A percentile compares a stretch with the other conserved stretches of the same genome.
phyloP scores from a whole-genome alignment of 2,888 invertebrate genomes.

The Scaptomyza tumidula region DNA sequence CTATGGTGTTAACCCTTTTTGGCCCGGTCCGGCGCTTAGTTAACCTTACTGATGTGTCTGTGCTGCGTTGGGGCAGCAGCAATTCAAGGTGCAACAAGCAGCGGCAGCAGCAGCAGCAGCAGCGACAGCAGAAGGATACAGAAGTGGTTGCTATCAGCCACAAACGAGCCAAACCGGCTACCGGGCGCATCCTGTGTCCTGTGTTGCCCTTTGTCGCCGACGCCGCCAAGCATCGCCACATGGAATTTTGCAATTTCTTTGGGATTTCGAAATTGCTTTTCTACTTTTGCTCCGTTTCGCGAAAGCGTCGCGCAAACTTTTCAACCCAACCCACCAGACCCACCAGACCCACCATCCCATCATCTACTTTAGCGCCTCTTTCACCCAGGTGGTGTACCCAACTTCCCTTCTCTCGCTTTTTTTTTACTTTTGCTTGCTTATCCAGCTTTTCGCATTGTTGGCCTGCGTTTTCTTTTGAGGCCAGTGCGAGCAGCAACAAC shows the following conservation, averaged over 20 bases:
- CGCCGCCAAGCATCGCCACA: slow-evolving; percentile 53
- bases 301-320: slow-evolving; percentile 55
- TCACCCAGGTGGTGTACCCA: slow-evolving; percentile 45
- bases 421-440: neutral
- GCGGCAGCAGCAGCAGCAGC: neutral
- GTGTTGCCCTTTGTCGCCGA: slow-evolving; percentile 35
- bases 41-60: slow-evolving; percentile 64
- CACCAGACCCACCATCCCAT: slow-evolving; percentile 16
- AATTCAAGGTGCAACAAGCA: slow-evolving; percentile 55
- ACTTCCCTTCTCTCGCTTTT: slow-evolving; percentile 2
- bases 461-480: slow-evolving; percentile 70
- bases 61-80: slow-evolving; percentile 21
- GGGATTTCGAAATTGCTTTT: slow-evolving; percentile 81
- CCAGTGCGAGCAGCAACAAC: slow-evolving; percentile 14
- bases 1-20: slow-evolving; percentile 61
- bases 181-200: slow-evolving; percentile 34
- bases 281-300: slow-evolving; percentile 66
- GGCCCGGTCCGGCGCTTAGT: slow-evolving; percentile 62
- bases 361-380: slow-evolving; percentile 45
- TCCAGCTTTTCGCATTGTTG: slow-evolving; percentile 55
- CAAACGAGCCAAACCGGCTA: slow-evolving; percentile 36
- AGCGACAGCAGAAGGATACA: slow-evolving; percentile 17
- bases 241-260: slow-evolving; percentile 82
- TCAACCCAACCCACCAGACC: neutral
- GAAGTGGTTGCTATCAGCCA: slow-evolving; percentile 50